Percentiles rank a stretch among this genome's conserved stretches.
Conservation (phyloP, 2,888 invertebrate species). For the Synanthedon formicaeformis region DNA sequence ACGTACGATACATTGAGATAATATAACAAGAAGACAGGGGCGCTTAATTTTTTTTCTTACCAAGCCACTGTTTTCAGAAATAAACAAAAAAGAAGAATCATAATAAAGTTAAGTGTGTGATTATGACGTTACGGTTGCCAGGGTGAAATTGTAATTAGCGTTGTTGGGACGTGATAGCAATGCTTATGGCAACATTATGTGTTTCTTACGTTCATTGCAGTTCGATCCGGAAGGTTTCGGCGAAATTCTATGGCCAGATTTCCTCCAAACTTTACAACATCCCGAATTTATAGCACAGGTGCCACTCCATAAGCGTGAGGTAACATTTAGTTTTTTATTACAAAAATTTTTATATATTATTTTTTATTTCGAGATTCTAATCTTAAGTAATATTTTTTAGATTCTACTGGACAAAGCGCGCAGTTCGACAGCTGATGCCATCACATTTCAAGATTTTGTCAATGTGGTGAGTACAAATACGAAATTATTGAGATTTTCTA, state of each 20-base stretch:
- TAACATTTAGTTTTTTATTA: conserved; percentile 16
- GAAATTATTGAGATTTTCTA: conserved; percentile 1
- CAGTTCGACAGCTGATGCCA: conserved; percentile 78
- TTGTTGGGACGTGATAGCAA: conserved; percentile 9
- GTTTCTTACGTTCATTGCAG: conserved; percentile 53
- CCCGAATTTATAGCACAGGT: conserved; percentile 83
- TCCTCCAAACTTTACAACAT: conserved; percentile 80
- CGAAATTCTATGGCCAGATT: conserved; percentile 89
- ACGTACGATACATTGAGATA: conserved; percentile 58
- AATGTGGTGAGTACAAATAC: conserved; percentile 83
- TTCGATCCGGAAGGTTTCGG: conserved; percentile 95
- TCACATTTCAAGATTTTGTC: conserved; percentile 94
- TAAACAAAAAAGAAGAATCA: neutral
- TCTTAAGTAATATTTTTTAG: conserved; percentile 22
- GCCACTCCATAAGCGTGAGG: conserved; percentile 80
- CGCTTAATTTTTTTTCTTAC: conserved; percentile 47
- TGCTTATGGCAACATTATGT: too few species aligned
- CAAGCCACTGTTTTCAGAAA: conserved; percentile 41
- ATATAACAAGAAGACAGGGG: conserved; percentile 44
- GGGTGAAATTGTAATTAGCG: conserved; percentile 35
- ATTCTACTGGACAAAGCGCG: conserved; percentile 79
- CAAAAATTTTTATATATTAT: neutral
- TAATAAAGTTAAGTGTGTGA: conserved; percentile 10
- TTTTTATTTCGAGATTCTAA: neutral
- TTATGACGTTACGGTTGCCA: conserved; percentile 38